phyloP scores from a whole-genome alignment of 2,797 vertebrate genomes.

The Rallus crepitans region DNA sequence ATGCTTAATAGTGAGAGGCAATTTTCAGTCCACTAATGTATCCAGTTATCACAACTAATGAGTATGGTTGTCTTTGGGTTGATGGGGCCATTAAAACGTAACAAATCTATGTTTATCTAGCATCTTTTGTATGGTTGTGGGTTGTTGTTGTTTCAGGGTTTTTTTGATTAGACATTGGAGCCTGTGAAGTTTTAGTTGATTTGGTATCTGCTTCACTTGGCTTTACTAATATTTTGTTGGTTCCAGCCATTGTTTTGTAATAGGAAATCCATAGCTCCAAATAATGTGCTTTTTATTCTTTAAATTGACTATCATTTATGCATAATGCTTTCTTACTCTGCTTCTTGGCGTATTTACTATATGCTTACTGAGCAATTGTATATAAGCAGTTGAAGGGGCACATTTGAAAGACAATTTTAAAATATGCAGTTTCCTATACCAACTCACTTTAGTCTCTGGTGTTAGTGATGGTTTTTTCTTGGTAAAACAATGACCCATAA shows the following conservation, averaged over 20 bases:
- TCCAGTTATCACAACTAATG: background rate
- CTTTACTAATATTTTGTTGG: background rate
- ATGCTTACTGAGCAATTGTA: conserved; percentile 16
- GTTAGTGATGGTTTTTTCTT: conserved; percentile 4
- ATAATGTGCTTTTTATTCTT: conserved; percentile 52
- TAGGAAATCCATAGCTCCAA: conserved; percentile 3
- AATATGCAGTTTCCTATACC: background rate
- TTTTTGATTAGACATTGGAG: background rate
- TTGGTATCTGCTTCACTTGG: background rate
- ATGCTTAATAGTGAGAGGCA: background rate
- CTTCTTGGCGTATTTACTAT: conserved; percentile 45
- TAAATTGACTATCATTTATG: conserved; percentile 34
- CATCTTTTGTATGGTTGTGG: background rate
- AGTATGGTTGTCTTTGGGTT: background rate
- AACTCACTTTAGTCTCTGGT: background rate
- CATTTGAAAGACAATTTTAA: conserved; percentile 12
- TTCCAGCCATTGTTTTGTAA: conserved; percentile 1
- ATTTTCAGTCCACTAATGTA: background rate
- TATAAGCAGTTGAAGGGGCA: background rate
- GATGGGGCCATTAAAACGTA: background rate
- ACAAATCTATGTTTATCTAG: background rate
- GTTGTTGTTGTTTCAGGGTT: too few relatives aligned
- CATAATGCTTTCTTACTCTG: conserved; percentile 53
- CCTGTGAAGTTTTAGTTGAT: background rate
- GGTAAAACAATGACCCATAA: conserved; percentile 48